A percentile compares a stretch with the other conserved stretches of the same genome.
phyloP scores from a whole-genome alignment of 2,797 vertebrate species.

The Alauda arvensis region DNA sequence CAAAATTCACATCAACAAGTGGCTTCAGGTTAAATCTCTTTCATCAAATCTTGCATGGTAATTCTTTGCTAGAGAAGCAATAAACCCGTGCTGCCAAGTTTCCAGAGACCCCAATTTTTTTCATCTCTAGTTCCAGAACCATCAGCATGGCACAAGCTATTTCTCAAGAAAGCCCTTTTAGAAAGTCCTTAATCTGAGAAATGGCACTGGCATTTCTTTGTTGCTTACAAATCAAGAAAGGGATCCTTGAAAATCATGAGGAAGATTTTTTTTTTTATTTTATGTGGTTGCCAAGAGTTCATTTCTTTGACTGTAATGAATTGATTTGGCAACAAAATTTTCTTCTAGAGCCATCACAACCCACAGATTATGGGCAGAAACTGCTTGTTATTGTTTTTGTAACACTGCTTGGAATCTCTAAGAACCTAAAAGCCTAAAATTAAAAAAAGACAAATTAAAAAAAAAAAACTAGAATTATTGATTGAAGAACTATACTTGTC shows the following conservation, averaged over 20 bases:
- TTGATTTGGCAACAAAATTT: neutral
- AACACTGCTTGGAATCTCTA: neutral
- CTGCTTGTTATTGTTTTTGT: neutral
- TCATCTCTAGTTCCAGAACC: neutral
- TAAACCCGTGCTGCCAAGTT: neutral
- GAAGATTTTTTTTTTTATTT: neutral
- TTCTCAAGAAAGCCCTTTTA: neutral
- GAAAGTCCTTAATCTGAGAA: neutral
- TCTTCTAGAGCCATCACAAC: neutral
- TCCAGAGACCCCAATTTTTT: neutral
- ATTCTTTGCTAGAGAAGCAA: neutral
- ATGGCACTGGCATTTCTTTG: neutral
- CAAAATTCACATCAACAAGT: neutral
- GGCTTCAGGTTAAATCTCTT: neutral
- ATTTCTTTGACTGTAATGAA: neutral
- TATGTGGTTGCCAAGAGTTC: neutral
- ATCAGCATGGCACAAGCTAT: neutral
- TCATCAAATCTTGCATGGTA: neutral
- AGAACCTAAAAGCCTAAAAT: neutral
- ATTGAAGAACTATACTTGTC: neutral
- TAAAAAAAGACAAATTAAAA: neutral
- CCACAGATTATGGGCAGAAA: neutral
- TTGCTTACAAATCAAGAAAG: neutral
- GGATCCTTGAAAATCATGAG: neutral
- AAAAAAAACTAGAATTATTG: neutral